These are phyloP conservation scores for Sandelia bainsii DNA, from an alignment of 2,797 vertebrate species.

Conservation along the genomic window DNA sequence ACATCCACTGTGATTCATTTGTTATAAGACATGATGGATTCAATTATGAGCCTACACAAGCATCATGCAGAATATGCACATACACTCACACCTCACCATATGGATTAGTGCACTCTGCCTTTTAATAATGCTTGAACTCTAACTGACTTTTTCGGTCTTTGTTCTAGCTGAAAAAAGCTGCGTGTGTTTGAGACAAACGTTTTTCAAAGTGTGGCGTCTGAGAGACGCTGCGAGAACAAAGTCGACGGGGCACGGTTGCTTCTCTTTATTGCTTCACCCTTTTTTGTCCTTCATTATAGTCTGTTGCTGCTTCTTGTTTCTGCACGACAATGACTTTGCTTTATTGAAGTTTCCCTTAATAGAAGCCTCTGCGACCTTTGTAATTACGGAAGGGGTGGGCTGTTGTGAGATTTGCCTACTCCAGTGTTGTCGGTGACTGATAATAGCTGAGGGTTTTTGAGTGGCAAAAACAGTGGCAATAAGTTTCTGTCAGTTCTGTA, in stretches of 20 bases:
- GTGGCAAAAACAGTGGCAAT: conserved; percentile 31
- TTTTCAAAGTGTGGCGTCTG: conserved; percentile 59
- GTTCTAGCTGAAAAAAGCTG: conserved; percentile 37
- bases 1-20: conserved; percentile 16
- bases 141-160: conserved; percentile 49
- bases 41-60: conserved; percentile 18
- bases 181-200: conserved; percentile 30
- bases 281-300: conserved; percentile 65
- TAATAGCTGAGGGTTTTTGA: conserved; percentile 31
- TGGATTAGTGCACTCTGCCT: conserved; percentile 44
- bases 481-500: conserved; percentile 3
- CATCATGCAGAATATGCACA: conserved; percentile 14
- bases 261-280: conserved; percentile 57
- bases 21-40: conserved; percentile 24
- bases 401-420: conserved; percentile 44
- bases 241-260: conserved; percentile 32
- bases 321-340: conserved; percentile 65
- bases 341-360: conserved; percentile 63
- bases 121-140: conserved; percentile 59
- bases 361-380: conserved; percentile 54
- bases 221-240: conserved; percentile 57
- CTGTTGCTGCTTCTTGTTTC: conserved; percentile 52
- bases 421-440: conserved; percentile 25
- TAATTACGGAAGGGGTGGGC: conserved; percentile 44
- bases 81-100: conserved; percentile 30